Conservation (phyloP, 2,888 invertebrate genomes). For the Drosophila antonietae region DNA sequence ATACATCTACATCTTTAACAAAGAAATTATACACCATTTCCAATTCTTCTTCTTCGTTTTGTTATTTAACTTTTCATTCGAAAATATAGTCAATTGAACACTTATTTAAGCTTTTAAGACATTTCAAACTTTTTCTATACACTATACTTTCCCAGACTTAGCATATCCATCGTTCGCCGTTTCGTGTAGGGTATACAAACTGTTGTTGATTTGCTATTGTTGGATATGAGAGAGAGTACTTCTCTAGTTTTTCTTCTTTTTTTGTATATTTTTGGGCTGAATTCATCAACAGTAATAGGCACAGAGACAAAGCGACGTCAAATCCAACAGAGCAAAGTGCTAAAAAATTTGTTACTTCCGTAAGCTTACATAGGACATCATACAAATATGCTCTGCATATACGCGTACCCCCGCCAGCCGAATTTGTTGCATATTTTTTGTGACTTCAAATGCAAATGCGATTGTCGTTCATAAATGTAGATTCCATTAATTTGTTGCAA, state of each 20-base stretch:
- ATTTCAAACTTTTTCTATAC: not conserved
- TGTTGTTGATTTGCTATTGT: slow-evolving; percentile 1
- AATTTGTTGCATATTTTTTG: slow-evolving; percentile 45
- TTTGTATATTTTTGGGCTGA: not conserved
- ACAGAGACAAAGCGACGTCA: slow-evolving; percentile 7
- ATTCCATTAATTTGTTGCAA: slow-evolving; percentile 36
- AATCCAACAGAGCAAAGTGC: slow-evolving; percentile 30
- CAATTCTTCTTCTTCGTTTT: too few relatives aligned
- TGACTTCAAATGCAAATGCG: slow-evolving; percentile 27
- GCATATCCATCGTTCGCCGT: not conserved
- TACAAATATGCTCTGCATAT: slow-evolving; percentile 7
- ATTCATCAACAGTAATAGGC: slow-evolving; percentile 33
- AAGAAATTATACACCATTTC: too few relatives aligned
- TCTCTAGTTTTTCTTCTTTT: not conserved
- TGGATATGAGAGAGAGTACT: not conserved
- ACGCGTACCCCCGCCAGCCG: not conserved
- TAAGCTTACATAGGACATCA: slow-evolving; percentile 35
- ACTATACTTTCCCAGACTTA: not conserved
- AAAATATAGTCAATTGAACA: too few relatives aligned
- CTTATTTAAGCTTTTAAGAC: not conserved
- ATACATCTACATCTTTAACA: too few relatives aligned
- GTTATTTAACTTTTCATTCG: too few relatives aligned
- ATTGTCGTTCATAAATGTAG: slow-evolving; percentile 33
- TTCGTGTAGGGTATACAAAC: not conserved
- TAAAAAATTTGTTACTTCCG: slow-evolving; percentile 46